Conservation (phyloP, 2,797 vertebrate genomes). For the Mus minutoides region DNA sequence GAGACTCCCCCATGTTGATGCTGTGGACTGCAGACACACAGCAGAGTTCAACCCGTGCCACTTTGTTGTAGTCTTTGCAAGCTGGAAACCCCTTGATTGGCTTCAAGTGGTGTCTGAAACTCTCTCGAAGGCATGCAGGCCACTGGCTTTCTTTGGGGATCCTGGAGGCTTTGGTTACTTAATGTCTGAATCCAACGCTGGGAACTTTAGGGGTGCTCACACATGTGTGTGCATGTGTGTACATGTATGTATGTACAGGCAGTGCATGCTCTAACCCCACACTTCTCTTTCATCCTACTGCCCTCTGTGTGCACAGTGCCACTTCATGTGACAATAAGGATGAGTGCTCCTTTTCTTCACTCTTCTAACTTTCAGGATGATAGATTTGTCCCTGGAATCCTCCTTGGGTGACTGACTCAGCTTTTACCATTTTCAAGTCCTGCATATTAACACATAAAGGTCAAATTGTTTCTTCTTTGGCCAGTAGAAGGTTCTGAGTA, state of each 20-base stretch:
- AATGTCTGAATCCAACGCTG: neutral
- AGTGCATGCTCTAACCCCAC: neutral
- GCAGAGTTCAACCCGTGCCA: neutral
- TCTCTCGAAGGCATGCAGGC: neutral
- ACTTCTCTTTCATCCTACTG: neutral
- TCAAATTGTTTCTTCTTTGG: neutral
- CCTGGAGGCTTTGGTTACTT: neutral
- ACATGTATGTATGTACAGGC: neutral
- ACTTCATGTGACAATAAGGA: neutral
- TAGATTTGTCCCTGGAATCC: neutral
- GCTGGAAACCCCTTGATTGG: neutral
- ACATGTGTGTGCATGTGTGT: neutral
- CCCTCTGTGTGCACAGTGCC: neutral
- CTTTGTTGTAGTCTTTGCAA: neutral
- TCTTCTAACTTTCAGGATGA: constrained; percentile 22
- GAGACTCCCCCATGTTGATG: neutral
- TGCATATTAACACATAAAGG: neutral
- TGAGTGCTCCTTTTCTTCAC: neutral
- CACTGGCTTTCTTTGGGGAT: neutral
- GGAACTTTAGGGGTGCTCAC: neutral
- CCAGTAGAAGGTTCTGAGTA: neutral
- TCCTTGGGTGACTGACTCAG: neutral
- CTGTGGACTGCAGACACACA: neutral
- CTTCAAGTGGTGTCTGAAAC: neutral
- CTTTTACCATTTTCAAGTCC: constrained; percentile 38